Percentiles rank a stretch among this genome's conserved stretches.
These are phyloP conservation scores for Stenolophus ochropezus DNA, from an alignment of 2,888 invertebrate species.

Conservation along the genomic window DNA sequence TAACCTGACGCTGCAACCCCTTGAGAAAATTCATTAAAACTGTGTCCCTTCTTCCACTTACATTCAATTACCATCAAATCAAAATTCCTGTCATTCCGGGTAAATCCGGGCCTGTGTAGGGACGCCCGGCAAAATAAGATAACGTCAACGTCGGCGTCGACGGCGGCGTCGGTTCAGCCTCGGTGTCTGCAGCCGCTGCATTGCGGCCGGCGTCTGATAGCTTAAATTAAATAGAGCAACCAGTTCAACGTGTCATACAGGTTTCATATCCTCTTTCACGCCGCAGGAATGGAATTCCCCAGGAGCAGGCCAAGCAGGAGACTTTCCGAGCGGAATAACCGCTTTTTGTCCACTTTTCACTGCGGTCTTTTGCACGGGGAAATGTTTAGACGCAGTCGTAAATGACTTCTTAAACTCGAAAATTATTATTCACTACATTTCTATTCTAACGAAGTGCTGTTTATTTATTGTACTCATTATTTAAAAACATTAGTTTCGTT, in stretches of 20 bases:
- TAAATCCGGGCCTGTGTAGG: conserved; percentile 1
- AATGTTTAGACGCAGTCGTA: neutral
- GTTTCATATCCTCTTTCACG: conserved; percentile 55
- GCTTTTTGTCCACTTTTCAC: conserved; percentile 37
- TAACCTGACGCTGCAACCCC: neutral
- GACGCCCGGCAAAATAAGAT: conserved; percentile 50
- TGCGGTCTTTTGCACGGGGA: neutral
- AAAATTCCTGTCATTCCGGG: conserved; percentile 21
- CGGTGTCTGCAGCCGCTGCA: conserved; percentile 27
- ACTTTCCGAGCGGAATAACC: conserved; percentile 18
- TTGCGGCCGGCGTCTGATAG: conserved; percentile 50
- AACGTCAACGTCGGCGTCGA: conserved; percentile 43
- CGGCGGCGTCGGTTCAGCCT: conserved; percentile 2
- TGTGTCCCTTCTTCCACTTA: neutral
- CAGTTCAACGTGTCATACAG: conserved; percentile 55
- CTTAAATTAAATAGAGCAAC: conserved; percentile 55
- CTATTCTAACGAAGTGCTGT: neutral
- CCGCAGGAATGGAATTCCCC: conserved; percentile 31
- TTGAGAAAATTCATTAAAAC: neutral
- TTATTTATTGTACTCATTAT: too few relatives aligned
- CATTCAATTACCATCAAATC: neutral
- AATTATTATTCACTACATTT: neutral
- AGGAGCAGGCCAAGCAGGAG: neutral
- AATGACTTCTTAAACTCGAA: neutral
- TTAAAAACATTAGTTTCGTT: too few relatives aligned